These are phyloP conservation scores for Pocillopora grandis DNA, from an alignment of 92 coral and sea anemone genomes.

Conservation along the genomic window DNA sequence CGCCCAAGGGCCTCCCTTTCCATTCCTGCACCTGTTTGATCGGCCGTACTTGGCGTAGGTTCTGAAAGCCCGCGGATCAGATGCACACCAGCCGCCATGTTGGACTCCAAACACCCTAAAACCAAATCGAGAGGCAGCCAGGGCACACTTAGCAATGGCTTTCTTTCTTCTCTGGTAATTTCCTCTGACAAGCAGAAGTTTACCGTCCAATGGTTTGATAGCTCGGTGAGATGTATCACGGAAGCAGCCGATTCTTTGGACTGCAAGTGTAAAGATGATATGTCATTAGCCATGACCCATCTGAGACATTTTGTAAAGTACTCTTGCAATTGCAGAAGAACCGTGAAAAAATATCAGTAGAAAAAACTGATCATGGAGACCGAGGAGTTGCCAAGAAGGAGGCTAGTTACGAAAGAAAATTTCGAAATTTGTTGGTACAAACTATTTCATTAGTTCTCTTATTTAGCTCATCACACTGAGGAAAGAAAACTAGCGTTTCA, in stretches of 20 bases:
- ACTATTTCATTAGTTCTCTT: too few species aligned
- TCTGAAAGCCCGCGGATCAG: slow-evolving; percentile 55
- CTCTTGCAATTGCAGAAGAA: too few species aligned
- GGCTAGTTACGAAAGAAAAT: too few species aligned
- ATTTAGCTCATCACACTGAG: too few species aligned
- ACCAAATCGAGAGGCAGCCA: slow-evolving; percentile 30
- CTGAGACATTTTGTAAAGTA: too few species aligned
- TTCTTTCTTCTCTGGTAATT: slow-evolving; percentile 22
- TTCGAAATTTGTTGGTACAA: too few species aligned
- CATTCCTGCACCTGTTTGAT: slow-evolving; percentile 53
- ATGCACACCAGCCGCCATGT: slow-evolving; percentile 57
- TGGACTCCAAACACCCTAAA: slow-evolving; percentile 49
- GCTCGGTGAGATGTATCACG: slow-evolving; percentile 31
- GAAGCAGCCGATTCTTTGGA: slow-evolving; percentile 35
- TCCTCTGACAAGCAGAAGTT: slow-evolving; percentile 22
- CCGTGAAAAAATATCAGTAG: too few species aligned
- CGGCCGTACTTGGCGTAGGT: slow-evolving; percentile 58
- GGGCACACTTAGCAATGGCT: slow-evolving; percentile 42
- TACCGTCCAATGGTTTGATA: slow-evolving; percentile 26
- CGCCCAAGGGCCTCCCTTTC: slow-evolving; percentile 62
- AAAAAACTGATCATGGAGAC: too few species aligned
- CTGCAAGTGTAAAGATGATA: background rate
- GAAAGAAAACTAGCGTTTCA: too few species aligned
- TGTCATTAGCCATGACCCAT: too few species aligned
- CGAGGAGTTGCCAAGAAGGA: too few species aligned